Percentiles rank a stretch among this genome's conserved stretches.
Conservation (phyloP, 2,888 invertebrate species). For the Belgica antarctica region DNA sequence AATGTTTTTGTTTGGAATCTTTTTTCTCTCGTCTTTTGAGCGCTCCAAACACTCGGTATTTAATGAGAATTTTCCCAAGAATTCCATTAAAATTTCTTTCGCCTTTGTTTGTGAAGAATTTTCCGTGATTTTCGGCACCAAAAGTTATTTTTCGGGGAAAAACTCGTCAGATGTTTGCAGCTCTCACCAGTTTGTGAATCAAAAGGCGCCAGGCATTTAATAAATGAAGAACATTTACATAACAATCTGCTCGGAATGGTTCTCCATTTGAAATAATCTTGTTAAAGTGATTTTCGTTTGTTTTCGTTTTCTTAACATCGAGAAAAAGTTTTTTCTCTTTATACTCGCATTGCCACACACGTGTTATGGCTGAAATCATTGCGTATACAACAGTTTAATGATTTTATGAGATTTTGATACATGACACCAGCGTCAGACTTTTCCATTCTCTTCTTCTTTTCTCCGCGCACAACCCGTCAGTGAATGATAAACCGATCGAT, state of each 20-base stretch:
- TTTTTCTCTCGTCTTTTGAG: not conserved
- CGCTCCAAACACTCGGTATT: not conserved
- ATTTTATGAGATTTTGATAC: conserved; percentile 43
- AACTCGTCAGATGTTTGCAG: conserved; percentile 17
- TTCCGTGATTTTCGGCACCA: too few species aligned
- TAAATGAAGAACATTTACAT: conserved; percentile 37
- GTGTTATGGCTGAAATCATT: conserved; percentile 24
- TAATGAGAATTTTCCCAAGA: not conserved
- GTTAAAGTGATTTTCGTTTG: conserved; percentile 35
- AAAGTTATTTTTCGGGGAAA: too few species aligned
- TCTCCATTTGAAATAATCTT: conserved; percentile 40
- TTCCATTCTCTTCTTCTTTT: conserved; percentile 16
- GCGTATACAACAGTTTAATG: conserved; percentile 40
- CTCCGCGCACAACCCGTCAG: not conserved
- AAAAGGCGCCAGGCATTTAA: conserved; percentile 36
- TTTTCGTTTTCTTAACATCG: conserved; percentile 14
- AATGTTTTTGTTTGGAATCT: not conserved
- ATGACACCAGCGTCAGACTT: conserved; percentile 38
- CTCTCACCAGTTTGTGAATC: not conserved
- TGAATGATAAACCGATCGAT: conserved; percentile 23
- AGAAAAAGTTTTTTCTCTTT: conserved; percentile 28
- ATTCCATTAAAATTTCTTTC: not conserved
- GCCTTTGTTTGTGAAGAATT: not conserved
- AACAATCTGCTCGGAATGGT: conserved; percentile 32
- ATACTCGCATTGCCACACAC: conserved; percentile 42